Base-by-base conservation (phyloP, 64 coral and sea anemone species). In the Stylophora pistillata region DNA sequence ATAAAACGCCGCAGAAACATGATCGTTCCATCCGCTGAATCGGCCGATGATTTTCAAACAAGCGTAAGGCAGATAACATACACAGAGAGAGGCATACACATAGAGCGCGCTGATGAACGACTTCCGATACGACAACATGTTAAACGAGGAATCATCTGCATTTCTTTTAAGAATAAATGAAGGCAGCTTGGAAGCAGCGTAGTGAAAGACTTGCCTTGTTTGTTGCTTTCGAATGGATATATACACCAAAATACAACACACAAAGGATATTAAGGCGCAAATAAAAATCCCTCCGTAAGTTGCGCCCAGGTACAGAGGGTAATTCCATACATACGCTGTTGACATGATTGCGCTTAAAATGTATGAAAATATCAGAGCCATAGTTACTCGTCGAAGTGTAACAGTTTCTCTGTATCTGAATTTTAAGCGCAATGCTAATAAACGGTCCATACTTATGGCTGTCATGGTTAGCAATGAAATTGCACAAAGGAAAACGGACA, bases 341-440 rank as follows among this genome's bases (percentile, higher is more conserved):
- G 64, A 68, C 64, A 68, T 68, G 21, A n/a, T 25, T 25, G 64
- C 64, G 64, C 64, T 68, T 68, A 68, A 68, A 68, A 68, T 68
- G 23, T 68, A 27, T 26, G 64, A 68, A 68, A 68, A 68, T 68
- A 28, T 25, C 9, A 68, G 21, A 68, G 64, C 26, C 64, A 68
- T 27, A 68, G 23, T 10, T 26, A 68, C 64, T n/a, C 64, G 20
- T 25, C n/a, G 20, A 11, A 68, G 64, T 10, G 64, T 68, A 11
- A 68, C 64, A n/a, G 64, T 68, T 68, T 68, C 64, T 68, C 64
- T n/a, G 64, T 68, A 68, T 68, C 64, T 68, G 64, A 68, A 68
- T 68, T 68, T 68, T 25, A 68, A 68, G n/a, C 64, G 64, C n/a
- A 68, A 0, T 28, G 64, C 64, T 21, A 68, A 21, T 6, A 68